phyloP scores from a whole-genome alignment of 2,113 vertebrate species.

The Onychostoma macrolepis region DNA sequence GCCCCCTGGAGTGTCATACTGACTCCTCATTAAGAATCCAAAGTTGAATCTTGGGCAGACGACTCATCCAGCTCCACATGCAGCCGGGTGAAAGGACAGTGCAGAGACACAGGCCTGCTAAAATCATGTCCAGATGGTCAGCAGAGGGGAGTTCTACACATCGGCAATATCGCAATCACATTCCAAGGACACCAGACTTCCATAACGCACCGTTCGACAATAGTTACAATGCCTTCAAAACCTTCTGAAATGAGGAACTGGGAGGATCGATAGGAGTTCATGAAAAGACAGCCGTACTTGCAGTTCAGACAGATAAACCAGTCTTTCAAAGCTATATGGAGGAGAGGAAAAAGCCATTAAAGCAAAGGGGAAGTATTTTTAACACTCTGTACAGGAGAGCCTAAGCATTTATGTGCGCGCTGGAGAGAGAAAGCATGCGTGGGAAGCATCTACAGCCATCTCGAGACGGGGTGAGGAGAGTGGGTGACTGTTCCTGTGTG shows the following conservation, averaged over 20 bases:
- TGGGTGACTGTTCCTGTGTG: constrained; percentile 62
- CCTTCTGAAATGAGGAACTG: constrained; percentile 8
- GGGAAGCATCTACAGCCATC: constrained; percentile 57
- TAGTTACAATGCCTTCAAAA: background rate
- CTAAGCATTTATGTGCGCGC: constrained; percentile 31
- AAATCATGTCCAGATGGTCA: constrained; percentile 53
- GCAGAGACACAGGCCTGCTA: constrained; percentile 14
- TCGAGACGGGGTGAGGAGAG: constrained; percentile 53
- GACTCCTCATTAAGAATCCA: constrained; percentile 53
- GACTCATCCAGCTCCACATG: constrained; percentile 28
- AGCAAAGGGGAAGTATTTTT: constrained; percentile 52
- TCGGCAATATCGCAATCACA: constrained; percentile 35
- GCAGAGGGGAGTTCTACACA: constrained; percentile 30
- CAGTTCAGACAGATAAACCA: constrained; percentile 24
- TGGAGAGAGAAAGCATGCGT: constrained; percentile 54
- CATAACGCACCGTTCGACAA: background rate
- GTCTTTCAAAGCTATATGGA: constrained; percentile 40
- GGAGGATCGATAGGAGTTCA: background rate
- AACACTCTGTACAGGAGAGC: constrained; percentile 42
- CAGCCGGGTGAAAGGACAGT: constrained; percentile 23
- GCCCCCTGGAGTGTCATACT: constrained; percentile 50
- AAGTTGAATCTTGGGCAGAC: constrained; percentile 39
- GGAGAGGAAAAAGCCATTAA: constrained; percentile 56
- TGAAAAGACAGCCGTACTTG: background rate
- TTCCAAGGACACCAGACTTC: constrained; percentile 22